phyloP scores from a whole-genome alignment of 30 jellyfish, hydroid and myxozoan species.

The Pseudorhiza aurosa region DNA sequence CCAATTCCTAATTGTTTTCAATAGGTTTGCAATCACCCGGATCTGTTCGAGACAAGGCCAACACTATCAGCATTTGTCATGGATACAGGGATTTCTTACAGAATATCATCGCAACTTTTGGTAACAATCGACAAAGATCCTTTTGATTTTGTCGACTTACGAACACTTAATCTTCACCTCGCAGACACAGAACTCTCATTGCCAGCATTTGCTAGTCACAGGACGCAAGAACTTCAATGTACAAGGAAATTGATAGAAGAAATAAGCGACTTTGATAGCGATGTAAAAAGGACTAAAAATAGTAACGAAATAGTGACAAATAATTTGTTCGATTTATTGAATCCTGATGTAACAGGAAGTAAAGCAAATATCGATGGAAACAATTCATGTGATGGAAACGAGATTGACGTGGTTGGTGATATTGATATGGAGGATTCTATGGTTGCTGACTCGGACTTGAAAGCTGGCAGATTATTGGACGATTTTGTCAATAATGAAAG shows the following conservation, averaged over 20 bases:
- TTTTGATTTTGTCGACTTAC: conserved; percentile 58
- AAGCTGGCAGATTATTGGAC: conserved; percentile 48
- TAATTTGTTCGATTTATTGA: conserved; percentile 29
- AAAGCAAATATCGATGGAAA: conserved; percentile 19
- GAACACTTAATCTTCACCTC: conserved; percentile 61
- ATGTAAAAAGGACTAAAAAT: neutral
- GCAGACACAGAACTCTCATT: conserved; percentile 74
- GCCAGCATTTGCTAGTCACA: conserved; percentile 85
- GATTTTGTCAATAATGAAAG: conserved; percentile 55
- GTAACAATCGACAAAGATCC: conserved; percentile 59
- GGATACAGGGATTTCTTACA: conserved; percentile 69
- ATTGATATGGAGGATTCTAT: conserved; percentile 53
- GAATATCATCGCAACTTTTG: conserved; percentile 65
- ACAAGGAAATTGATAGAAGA: conserved; percentile 71
- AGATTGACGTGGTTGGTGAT: conserved; percentile 85
- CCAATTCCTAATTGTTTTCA: neutral
- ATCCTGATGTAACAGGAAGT: conserved; percentile 3
- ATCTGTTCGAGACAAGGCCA: conserved; percentile 92
- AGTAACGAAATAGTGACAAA: neutral
- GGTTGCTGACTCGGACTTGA: conserved; percentile 11
- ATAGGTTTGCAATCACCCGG: conserved; percentile 99
- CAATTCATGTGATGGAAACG: conserved; percentile 74
- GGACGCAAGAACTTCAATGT: conserved; percentile 79
- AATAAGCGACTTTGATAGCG: conserved; percentile 13
- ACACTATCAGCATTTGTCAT: conserved; percentile 81